A percentile compares a stretch with the other conserved stretches of the same genome.
phyloP scores from a whole-genome alignment of 2,888 invertebrate species.

The Philereme vetulata region DNA sequence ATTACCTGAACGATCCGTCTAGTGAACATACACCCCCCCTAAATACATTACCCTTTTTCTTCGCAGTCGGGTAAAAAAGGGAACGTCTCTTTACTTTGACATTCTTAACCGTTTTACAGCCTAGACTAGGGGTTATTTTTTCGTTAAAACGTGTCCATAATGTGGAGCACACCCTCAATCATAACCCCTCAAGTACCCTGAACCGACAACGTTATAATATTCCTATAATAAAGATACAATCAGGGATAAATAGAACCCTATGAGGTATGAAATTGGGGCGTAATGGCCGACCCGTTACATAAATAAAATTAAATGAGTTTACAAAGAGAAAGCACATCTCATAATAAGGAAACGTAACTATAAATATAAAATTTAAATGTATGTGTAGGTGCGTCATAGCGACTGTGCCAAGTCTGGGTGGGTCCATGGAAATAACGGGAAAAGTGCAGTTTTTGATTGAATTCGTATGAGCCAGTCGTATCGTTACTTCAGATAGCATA shows the following conservation, averaged over 20 bases:
- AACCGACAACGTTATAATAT: conserved; percentile 10
- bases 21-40: too few species aligned
- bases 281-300: conserved; percentile 27
- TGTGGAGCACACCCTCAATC: not conserved
- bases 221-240: conserved; percentile 20
- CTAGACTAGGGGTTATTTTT: too few species aligned
- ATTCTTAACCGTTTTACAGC: too few species aligned
- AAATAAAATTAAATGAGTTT: conserved; percentile 35
- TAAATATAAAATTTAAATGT: conserved; percentile 51
- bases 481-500: too few species aligned
- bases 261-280: conserved; percentile 14
- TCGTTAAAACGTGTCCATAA: not conserved
- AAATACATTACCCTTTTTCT: too few species aligned
- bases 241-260: conserved; percentile 15
- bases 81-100: too few species aligned
- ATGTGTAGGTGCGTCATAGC: conserved; percentile 46
- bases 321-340: conserved; percentile 32
- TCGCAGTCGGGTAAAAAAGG: too few species aligned
- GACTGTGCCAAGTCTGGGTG: conserved; percentile 35
- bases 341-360: conserved; percentile 45
- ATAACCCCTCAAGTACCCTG: conserved; percentile 1
- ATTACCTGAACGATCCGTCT: too few species aligned
- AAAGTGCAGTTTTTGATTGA: not conserved
- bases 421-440: conserved; percentile 28
- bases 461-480: too few species aligned